phyloP scores from a whole-genome alignment of 1,140 invertebrate genomes.

The Atopsyche davidsoni region DNA sequence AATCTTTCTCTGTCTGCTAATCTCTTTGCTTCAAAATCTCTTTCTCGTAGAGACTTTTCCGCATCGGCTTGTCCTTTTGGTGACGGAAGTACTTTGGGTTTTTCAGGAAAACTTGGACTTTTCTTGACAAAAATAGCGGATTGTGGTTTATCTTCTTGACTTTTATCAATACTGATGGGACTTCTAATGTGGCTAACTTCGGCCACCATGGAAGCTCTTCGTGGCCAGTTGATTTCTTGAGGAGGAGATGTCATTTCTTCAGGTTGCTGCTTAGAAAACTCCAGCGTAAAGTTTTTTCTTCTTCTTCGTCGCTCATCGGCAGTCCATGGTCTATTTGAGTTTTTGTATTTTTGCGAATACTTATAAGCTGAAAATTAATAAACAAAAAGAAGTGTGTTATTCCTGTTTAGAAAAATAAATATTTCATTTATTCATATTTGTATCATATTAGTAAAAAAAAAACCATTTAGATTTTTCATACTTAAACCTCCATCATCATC shows the following conservation, averaged over 20 bases:
- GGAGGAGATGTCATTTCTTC: constrained; percentile 46
- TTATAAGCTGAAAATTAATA: constrained; percentile 40
- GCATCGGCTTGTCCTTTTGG: constrained; percentile 31
- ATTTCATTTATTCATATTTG: no score
- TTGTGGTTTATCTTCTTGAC: constrained; percentile 19
- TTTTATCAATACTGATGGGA: constrained; percentile 19
- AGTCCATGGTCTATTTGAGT: constrained; percentile 48
- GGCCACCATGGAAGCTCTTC: constrained; percentile 31
- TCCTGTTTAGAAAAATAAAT: no score
- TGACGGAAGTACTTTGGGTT: constrained; percentile 48
- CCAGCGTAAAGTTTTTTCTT: constrained; percentile 63
- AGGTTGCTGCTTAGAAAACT: constrained; percentile 50
- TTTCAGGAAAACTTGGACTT: constrained; percentile 43
- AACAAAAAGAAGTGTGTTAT: no score
- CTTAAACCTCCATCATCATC: constrained; percentile 47
- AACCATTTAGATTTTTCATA: constrained; percentile 36
- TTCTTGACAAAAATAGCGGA: constrained; percentile 24
- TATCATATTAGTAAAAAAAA: constrained; percentile 5
- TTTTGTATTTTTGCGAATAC: constrained; percentile 47
- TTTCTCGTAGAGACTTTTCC: constrained; percentile 39
- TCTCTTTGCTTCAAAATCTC: constrained; percentile 42
- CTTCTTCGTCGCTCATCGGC: constrained; percentile 58
- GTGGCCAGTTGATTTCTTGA: constrained; percentile 44
- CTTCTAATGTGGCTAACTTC: constrained; percentile 30
- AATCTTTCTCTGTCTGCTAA: constrained; percentile 43